Percentiles rank a stretch among this genome's conserved stretches.
These are phyloP conservation scores for Stenurella melanura DNA, from an alignment of 2,888 invertebrate genomes.

Conservation along the genomic window DNA sequence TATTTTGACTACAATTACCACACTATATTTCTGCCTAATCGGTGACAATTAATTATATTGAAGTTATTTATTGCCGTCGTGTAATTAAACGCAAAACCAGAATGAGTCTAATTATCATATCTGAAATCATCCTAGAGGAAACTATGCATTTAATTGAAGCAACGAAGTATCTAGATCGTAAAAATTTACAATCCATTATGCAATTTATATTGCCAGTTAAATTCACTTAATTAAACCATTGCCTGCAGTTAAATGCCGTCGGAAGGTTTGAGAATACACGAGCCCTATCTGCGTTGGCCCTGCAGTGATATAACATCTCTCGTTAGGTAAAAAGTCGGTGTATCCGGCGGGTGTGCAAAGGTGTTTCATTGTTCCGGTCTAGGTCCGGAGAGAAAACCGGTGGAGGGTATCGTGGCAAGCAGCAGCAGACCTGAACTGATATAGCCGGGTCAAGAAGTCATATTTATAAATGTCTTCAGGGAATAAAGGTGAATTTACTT, in stretches of 20 bases:
- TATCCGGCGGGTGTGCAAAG: constrained; percentile 33
- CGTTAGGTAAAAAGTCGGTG: constrained; percentile 24
- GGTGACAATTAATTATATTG: neutral
- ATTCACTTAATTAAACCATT: constrained; percentile 14
- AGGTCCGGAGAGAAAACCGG: constrained; percentile 12
- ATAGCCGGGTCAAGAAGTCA: constrained; percentile 11
- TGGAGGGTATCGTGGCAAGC: constrained; percentile 22
- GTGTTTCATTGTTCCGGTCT: constrained; percentile 38
- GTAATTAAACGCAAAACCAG: neutral
- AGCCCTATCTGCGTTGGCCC: constrained; percentile 14
- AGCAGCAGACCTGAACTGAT: constrained; percentile 36
- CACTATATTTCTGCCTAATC: neutral
- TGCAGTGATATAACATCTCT: constrained; percentile 19
- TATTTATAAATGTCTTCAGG: neutral
- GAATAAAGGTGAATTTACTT: neutral
- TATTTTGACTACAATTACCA: neutral
- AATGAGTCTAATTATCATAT: neutral
- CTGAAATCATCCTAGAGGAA: neutral
- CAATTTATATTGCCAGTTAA: constrained; percentile 4
- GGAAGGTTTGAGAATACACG: neutral
- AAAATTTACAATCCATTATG: constrained; percentile 21
- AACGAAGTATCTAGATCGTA: neutral
- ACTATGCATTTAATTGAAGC: constrained; percentile 15
- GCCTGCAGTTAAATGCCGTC: neutral
- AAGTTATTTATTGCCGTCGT: neutral